Evolutionary conservation across 2,888 invertebrate species (phyloP).

Genomic region (Meteorus colon): DNA sequence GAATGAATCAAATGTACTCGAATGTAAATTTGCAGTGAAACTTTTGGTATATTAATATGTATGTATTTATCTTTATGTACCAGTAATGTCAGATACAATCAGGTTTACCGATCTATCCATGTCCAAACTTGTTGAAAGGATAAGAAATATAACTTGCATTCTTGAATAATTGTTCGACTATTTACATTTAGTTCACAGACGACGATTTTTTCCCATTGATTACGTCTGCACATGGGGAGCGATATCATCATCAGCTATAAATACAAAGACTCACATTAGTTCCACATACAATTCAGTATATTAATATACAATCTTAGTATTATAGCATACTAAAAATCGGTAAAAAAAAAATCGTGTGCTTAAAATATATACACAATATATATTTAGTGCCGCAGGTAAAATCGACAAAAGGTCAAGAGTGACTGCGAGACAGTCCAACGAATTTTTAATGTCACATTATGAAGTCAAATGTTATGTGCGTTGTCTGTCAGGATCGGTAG

Average conservation of each 20-base stretch:
- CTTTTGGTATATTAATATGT: too few species aligned
- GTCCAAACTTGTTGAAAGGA: not conserved
- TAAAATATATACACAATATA: not conserved
- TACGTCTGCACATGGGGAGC: not conserved
- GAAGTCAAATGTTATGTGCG: constrained; percentile 31
- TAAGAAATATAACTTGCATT: not conserved
- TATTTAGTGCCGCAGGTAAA: constrained; percentile 15
- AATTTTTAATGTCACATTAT: constrained; percentile 37
- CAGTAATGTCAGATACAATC: not conserved
- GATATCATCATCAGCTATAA: not conserved
- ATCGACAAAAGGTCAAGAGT: constrained; percentile 35
- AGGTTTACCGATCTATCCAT: not conserved
- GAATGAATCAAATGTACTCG: too few species aligned
- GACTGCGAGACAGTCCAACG: constrained; percentile 27
- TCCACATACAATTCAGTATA: not conserved
- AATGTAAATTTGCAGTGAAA: too few species aligned
- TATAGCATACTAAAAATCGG: constrained; percentile 27
- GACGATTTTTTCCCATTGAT: not conserved
- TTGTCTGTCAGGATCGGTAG: constrained; percentile 17
- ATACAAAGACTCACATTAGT: constrained; percentile 16
- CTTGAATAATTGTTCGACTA: not conserved
- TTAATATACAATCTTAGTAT: constrained; percentile 1
- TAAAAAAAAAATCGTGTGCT: constrained; percentile 34
- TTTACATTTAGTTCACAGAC: not conserved
- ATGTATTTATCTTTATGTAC: too few species aligned